These are phyloP conservation scores for Oligia strigilis DNA, from an alignment of 2,888 invertebrate species.

Conservation along the genomic window DNA sequence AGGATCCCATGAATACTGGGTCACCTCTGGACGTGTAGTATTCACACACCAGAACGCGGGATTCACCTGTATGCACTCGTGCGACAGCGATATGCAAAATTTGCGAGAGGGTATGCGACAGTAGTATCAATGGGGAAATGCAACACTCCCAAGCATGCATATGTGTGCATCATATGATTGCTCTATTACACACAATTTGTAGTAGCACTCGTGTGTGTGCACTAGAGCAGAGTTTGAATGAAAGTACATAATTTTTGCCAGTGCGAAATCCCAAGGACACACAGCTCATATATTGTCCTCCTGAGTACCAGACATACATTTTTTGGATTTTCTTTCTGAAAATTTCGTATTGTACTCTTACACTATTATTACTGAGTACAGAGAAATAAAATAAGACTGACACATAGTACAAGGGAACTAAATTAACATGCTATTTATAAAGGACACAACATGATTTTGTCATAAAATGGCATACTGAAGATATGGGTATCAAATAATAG, in stretches of 20 bases:
- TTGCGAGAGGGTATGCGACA: not conserved
- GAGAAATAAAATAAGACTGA: not conserved
- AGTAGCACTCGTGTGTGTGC: no score
- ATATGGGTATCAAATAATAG: not conserved
- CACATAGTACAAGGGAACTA: not conserved
- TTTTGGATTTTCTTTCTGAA: not conserved
- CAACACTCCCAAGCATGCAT: not conserved
- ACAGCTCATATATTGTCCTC: no score
- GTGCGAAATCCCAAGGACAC: no score
- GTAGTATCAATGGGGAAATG: not conserved
- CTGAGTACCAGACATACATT: no score
- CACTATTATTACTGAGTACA: not conserved
- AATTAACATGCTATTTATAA: not conserved
- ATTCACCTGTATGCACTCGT: not conserved
- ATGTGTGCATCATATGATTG: not conserved
- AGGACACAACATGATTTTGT: no score
- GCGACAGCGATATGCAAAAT: not conserved
- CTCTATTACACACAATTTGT: not conserved
- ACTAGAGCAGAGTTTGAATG: no score
- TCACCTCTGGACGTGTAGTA: not conserved
- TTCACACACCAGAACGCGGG: not conserved
- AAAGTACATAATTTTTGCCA: no score
- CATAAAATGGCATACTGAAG: not conserved
- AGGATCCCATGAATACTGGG: slow-evolving; percentile 6
- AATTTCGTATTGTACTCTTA: not conserved